Base-by-base conservation (phyloP, 2,888 invertebrate species). In the Coelinius sp. region DNA sequence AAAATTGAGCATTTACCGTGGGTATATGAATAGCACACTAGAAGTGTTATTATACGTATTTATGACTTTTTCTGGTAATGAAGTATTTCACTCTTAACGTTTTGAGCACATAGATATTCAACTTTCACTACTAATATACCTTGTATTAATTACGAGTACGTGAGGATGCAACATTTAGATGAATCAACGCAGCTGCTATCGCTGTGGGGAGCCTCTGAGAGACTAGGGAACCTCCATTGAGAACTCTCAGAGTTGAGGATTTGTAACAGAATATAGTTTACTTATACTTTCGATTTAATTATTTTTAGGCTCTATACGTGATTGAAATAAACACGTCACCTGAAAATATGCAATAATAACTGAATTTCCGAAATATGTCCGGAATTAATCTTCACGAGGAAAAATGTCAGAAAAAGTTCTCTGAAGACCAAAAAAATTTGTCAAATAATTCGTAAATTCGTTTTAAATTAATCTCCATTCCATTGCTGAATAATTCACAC, bases 51-150 rank as follows among this genome's bases (percentile, higher is more conserved):
- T 59, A 59, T 17, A 14, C 31, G 31, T 31, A 59, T 59, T 31
- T 35, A 35, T 10, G 59, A 8, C 17, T 31, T 35, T 35, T 59
- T 59, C 20, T 6, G 27, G 27, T n/a, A 17, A 27, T 59, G 10
- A 35, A 17, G 35, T 59, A 31, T 59, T 35, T 56, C 14, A 25
- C 35, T 35, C 14, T 59, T 64, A 59, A 53, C 27, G 14, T 70
- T 59, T 53, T 25, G 64, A 65, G 46, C 25, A 31, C 25, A 49
- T 14, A 35, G 10, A 49, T 17, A 52, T 35, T 35, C n/a, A 68
- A 71, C 75, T 76, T 76, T 76, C 75, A 72, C 75, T 74, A 70
- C 56, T 76, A 74, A 74, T 75, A 75, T 71, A 70, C 72, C 65
- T 70, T 68, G 67, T 74, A 68, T 76, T 76, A 74, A 76, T 76